Base-by-base conservation (phyloP, 2,888 invertebrate genomes). In the Pyrocoelia pectoralis region DNA sequence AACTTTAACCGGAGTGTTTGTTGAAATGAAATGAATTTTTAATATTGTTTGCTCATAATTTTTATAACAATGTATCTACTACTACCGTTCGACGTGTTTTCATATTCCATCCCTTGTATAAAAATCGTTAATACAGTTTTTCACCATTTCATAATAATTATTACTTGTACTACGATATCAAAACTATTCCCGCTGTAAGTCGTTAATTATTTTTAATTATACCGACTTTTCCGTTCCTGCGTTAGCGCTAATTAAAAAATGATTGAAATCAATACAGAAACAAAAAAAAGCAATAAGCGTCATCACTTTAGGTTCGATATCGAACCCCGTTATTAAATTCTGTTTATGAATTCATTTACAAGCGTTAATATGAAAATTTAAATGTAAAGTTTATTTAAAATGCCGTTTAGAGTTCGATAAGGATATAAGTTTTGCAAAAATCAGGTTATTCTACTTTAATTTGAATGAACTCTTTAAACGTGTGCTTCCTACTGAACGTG, bases 21-120 rank as follows among this genome's bases (percentile, higher is more conserved):
- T 63, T 63, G 59, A 63, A 60, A 66, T 40, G 43, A 28, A n/a
- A 13, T 67, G 60, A 64, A 67, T 67, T 67, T 61, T 67, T 67
- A 64, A 67, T 56, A 51, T 38, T 67, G 55, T 61, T 57, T 61
- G 61, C 54, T 50, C 49, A 54, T 57, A 53, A 65, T 61, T 60
- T 65, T 48, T 60, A 50, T 59, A 43, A 54, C 60, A 65, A 65
- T 65, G 60, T 60, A 56, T 65, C 61, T 61, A 61, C 60, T 57
- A 54, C 61, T 50, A 8, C 59, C 55, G 33, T n/a, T n/a, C 10
- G 17, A 61, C 38, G 43, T 65, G 61, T 65, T 65, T 65, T 65
- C 54, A 33, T 55, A 29, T 29, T 40, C 10, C 13, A 40, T 40
- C 46, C 33, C 33, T 61, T 65, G 61, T 65, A 57, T 65, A 57